These are phyloP conservation scores for Drosophila mayri DNA, from an alignment of 1,140 invertebrate genomes.

Conservation along the genomic window DNA sequence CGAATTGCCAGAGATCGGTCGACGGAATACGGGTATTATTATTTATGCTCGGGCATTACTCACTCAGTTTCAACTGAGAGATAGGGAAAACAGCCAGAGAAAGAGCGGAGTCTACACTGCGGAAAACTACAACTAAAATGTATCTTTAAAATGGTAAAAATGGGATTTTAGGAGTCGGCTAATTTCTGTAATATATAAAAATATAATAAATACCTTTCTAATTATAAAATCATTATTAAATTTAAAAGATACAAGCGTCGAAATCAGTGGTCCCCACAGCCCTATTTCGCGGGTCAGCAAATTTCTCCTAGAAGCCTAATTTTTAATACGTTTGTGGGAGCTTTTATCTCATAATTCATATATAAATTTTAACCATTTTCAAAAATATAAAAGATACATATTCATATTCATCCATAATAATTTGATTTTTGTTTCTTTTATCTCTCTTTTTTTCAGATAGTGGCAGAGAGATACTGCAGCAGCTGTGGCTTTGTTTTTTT, in stretches of 20 bases:
- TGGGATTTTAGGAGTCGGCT: too few relatives aligned
- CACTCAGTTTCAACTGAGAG: constrained; percentile 20
- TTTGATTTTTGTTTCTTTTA: background rate
- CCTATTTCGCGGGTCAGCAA: too few relatives aligned
- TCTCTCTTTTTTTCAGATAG: background rate
- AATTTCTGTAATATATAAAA: too few relatives aligned
- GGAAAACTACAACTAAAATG: background rate
- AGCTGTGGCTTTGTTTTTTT: constrained; percentile 44
- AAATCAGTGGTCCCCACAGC: too few relatives aligned
- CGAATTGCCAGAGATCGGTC: constrained; percentile 15
- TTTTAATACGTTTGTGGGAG: too few relatives aligned
- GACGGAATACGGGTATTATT: constrained; percentile 9
- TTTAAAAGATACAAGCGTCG: too few relatives aligned
- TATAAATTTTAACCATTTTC: background rate
- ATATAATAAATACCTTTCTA: too few relatives aligned
- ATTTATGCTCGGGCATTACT: constrained; percentile 28
- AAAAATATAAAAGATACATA: too few relatives aligned
- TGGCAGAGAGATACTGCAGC: constrained; percentile 23
- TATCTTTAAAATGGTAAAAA: background rate
- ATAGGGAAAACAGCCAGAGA: constrained; percentile 1
- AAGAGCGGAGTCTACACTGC: background rate
- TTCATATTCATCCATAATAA: too few relatives aligned
- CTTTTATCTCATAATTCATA: background rate
- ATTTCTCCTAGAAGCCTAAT: too few relatives aligned
- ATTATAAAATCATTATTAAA: too few relatives aligned